These are phyloP conservation scores for Tragelaphus imberbis DNA, from an alignment of 2,113 vertebrate genomes.

Conservation along the genomic window DNA sequence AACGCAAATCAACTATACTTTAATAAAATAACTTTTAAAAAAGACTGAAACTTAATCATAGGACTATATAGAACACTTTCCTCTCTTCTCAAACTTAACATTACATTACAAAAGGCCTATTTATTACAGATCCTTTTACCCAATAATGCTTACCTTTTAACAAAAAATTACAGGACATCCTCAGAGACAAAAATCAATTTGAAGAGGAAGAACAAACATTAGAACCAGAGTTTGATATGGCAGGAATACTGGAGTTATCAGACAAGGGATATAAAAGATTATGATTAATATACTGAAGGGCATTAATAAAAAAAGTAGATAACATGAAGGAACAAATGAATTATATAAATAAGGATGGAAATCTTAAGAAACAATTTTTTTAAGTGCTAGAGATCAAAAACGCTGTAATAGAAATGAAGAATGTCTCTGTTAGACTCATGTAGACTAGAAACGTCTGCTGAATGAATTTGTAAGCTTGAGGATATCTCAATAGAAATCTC, in stretches of 20 bases:
- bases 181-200: background rate
- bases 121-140: background rate
- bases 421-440: background rate
- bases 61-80: background rate
- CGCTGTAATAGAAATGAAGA: background rate
- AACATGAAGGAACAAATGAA: background rate
- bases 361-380: background rate
- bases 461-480: background rate
- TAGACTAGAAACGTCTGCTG: background rate
- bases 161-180: background rate
- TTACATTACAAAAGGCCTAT: background rate
- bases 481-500: background rate
- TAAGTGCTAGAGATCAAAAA: background rate
- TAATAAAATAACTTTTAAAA: background rate
- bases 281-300: background rate
- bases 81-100: background rate
- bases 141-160: background rate
- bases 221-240: background rate
- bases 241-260: background rate
- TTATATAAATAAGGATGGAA: background rate
- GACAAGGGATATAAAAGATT: background rate
- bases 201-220: background rate
- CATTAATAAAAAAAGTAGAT: background rate
- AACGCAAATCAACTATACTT: background rate
- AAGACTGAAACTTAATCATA: background rate